Evolutionary conservation across 2,113 vertebrate genomes (phyloP).

Genomic region (Eubucco bourcierii): DNA sequence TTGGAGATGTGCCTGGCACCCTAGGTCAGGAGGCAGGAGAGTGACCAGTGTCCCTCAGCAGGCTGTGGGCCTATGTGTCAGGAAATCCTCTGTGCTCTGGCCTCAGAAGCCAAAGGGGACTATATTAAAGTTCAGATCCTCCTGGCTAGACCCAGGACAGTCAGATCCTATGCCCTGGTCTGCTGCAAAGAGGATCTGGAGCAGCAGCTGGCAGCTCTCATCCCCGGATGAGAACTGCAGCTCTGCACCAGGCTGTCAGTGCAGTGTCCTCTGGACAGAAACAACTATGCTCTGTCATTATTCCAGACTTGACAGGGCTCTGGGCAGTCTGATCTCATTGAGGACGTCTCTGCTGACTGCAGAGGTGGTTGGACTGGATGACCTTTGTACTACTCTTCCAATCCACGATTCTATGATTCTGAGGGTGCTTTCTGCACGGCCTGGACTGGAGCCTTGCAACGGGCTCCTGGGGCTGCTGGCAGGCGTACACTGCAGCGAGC

Average conservation of each 20-base stretch:
- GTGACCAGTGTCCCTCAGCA: background rate
- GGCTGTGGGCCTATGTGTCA: background rate
- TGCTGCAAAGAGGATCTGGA: background rate
- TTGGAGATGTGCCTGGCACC: background rate
- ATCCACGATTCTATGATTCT: too few relatives aligned
- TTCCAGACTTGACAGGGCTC: background rate
- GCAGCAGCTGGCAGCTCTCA: background rate
- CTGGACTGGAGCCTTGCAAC: background rate
- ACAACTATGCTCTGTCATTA: accelerated
- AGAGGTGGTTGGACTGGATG: too few relatives aligned
- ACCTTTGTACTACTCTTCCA: too few relatives aligned
- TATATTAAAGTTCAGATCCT: background rate
- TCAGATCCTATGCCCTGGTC: background rate
- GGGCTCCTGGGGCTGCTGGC: background rate
- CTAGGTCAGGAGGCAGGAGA: background rate
- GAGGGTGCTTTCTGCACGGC: background rate
- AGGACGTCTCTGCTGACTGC: too few relatives aligned
- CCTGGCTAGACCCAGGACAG: background rate
- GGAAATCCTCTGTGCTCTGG: background rate
- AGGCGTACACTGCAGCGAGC: background rate
- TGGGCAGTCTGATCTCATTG: too few relatives aligned
- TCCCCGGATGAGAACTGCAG: background rate
- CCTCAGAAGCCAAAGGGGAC: background rate
- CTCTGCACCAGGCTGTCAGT: accelerated
- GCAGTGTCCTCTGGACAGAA: accelerated